These are phyloP conservation scores for Pseudorhombus dupliciocellatus DNA, from an alignment of 2,113 vertebrate species.

Conservation along the genomic window DNA sequence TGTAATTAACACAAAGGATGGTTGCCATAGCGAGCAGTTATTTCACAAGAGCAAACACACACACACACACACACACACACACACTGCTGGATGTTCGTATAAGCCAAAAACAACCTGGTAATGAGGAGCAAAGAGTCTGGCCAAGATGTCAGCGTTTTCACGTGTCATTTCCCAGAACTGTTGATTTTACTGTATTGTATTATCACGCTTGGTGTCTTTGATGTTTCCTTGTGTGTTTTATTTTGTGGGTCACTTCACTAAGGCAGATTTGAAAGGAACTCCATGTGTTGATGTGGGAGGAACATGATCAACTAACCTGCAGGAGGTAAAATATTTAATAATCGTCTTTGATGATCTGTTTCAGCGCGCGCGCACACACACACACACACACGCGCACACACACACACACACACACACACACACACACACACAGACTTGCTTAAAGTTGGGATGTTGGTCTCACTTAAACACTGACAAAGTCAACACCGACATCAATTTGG, in stretches of 20 bases:
- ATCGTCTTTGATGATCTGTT: too few species aligned
- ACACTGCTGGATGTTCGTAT: background rate
- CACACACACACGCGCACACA: background rate
- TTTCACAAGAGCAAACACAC: slow-evolving; percentile 16
- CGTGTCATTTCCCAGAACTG: background rate
- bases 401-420: background rate
- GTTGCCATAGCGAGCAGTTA: slow-evolving; percentile 42
- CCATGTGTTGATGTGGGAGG: too few species aligned
- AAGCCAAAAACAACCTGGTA: background rate
- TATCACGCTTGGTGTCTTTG: background rate
- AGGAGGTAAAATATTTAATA: too few species aligned
- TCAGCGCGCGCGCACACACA: too few species aligned
- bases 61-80: slow-evolving; percentile 6
- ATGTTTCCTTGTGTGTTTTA: background rate
- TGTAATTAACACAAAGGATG: slow-evolving; percentile 30
- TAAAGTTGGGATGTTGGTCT: background rate
- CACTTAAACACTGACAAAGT: background rate
- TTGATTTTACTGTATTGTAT: too few species aligned
- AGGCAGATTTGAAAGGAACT: too few species aligned
- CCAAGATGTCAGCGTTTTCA: too few species aligned
- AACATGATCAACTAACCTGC: too few species aligned
- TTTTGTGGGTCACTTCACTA: too few species aligned
- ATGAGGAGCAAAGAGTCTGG: background rate
- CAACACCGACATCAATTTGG: background rate
- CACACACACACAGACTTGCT: too few species aligned